phyloP scores from a whole-genome alignment of 2,888 invertebrate genomes.

The Cataglyphis rosenhaueri region DNA sequence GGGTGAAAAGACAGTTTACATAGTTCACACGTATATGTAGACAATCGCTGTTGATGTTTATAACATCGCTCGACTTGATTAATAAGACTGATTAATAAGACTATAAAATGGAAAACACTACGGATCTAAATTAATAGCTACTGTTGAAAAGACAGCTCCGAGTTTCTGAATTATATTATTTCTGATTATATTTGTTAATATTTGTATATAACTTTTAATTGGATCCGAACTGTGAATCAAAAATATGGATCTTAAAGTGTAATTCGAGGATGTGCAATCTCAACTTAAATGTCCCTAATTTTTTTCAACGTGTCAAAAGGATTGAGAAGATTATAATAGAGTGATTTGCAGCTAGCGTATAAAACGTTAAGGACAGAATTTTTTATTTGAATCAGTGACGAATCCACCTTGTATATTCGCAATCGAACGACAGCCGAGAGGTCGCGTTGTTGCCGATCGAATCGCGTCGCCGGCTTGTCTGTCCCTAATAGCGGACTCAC shows the following conservation, averaged over 20 bases:
- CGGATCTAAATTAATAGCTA: neutral
- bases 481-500: constrained; percentile 44
- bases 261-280: neutral
- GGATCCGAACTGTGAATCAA: neutral
- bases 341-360: neutral
- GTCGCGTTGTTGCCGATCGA: constrained; percentile 45
- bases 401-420: constrained; percentile 7
- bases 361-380: neutral
- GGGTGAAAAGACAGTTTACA: constrained; percentile 24
- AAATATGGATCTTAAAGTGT: neutral
- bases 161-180: neutral
- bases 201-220: constrained; percentile 1
- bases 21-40: constrained; percentile 31
- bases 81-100: neutral
- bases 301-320: neutral
- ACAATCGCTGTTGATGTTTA: constrained; percentile 13
- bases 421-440: constrained; percentile 25
- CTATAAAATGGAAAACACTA: neutral
- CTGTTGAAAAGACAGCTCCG: neutral
- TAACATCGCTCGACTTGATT: neutral
- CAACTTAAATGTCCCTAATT: neutral
- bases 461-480: constrained; percentile 50
- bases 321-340: neutral
- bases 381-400: constrained; percentile 4
- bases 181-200: neutral